These are phyloP conservation scores for Euwallacea fornicatus DNA, from an alignment of 1,140 invertebrate species.

Conservation along the genomic window DNA sequence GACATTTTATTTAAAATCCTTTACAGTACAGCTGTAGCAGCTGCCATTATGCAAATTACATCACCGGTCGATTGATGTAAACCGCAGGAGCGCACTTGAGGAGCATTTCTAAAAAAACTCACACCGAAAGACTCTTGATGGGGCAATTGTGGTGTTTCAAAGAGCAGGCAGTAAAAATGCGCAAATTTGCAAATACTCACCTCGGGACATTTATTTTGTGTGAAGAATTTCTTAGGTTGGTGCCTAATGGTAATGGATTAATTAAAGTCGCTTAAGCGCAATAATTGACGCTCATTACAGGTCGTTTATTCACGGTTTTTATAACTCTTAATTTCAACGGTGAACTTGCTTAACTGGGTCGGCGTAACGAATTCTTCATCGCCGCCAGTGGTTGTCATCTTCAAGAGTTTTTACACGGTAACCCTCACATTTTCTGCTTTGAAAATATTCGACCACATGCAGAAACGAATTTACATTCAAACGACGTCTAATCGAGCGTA, in stretches of 20 bases:
- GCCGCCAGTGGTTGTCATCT: not conserved
- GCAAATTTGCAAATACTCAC: no score
- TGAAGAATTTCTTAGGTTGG: not conserved
- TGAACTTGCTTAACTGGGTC: constrained; percentile 5
- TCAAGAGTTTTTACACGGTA: not conserved
- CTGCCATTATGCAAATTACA: no score
- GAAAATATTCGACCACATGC: not conserved
- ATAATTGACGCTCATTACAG: constrained; percentile 3
- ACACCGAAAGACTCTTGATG: no score
- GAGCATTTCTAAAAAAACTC: no score
- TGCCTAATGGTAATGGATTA: not conserved
- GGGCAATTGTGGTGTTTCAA: no score
- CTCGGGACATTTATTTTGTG: not conserved
- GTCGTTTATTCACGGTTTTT: not conserved
- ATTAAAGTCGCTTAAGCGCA: not conserved
- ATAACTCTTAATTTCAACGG: not conserved
- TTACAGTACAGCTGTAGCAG: no score
- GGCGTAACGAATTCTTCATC: not conserved
- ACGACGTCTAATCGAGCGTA: not conserved
- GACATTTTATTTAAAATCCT: no score
- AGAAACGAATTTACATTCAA: not conserved
- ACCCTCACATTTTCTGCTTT: not conserved
- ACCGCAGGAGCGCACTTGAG: no score
- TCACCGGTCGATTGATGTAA: no score
- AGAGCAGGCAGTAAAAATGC: no score